Percentiles rank a stretch among this genome's conserved stretches.
Conservation (phyloP, 2,888 invertebrate species). For the Epinotia brunnichana region DNA sequence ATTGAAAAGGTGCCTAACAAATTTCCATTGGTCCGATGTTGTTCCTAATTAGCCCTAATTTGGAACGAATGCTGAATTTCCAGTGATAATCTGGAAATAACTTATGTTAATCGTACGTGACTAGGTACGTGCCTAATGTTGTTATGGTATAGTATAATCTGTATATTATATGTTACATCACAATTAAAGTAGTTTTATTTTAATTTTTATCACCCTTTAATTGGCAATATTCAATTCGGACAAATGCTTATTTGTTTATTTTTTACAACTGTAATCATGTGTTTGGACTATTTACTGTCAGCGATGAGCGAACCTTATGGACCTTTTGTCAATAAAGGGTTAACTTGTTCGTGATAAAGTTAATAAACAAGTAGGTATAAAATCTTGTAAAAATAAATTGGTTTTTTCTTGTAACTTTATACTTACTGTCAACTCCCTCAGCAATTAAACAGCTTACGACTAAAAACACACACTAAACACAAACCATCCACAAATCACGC, state of each 20-base stretch:
- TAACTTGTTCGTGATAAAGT: too few species aligned
- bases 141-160: neutral
- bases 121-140: neutral
- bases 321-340: too few species aligned
- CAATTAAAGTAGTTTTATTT: too few species aligned
- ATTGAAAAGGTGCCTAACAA: neutral
- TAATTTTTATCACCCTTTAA: neutral
- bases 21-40: neutral
- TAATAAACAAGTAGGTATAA: neutral
- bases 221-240: too few species aligned
- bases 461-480: slow-evolving; percentile 21
- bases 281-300: too few species aligned
- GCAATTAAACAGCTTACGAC: slow-evolving; percentile 5
- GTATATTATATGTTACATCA: too few species aligned
- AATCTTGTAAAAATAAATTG: neutral
- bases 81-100: slow-evolving; percentile 18
- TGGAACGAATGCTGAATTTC: slow-evolving; percentile 7
- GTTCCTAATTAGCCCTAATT: slow-evolving; percentile 19
- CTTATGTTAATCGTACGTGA: neutral
- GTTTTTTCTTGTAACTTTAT: neutral
- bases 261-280: too few species aligned
- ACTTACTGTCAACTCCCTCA: slow-evolving; percentile 26
- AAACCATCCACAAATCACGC: slow-evolving; percentile 25
- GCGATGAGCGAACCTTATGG: too few species aligned
- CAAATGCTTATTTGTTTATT: too few species aligned